phyloP scores from a whole-genome alignment of 2,113 vertebrate genomes.

The Eulacestoma nigropectus region DNA sequence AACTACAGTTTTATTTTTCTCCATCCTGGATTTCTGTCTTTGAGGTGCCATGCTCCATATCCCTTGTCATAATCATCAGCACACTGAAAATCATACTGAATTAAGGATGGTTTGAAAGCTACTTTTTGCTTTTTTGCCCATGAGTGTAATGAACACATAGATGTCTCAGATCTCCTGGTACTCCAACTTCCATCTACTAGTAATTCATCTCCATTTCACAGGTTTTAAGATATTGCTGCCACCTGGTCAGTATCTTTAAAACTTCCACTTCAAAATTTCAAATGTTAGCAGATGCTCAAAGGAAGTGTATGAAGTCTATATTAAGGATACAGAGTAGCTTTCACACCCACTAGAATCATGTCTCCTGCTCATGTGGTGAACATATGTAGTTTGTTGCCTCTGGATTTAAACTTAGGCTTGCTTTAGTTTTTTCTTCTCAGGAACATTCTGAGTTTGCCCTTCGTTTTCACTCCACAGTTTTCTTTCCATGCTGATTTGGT shows the following conservation, averaged over 20 bases:
- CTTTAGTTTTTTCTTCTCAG: background rate
- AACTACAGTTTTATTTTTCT: background rate
- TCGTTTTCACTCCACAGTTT: background rate
- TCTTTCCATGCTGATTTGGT: background rate
- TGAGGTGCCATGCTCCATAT: background rate
- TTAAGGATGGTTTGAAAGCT: background rate
- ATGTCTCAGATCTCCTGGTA: background rate
- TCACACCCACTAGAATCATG: background rate
- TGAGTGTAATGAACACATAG: background rate
- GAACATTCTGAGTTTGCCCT: background rate
- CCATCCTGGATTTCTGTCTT: background rate
- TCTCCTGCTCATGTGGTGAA: slow-evolving; percentile 33
- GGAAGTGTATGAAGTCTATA: background rate
- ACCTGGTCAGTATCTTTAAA: background rate
- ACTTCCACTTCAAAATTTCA: background rate
- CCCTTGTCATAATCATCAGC: background rate
- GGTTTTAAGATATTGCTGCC: background rate
- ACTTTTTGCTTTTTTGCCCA: background rate
- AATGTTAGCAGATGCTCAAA: slow-evolving; percentile 35
- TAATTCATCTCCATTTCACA: background rate
- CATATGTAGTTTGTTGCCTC: background rate
- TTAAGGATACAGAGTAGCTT: slow-evolving; percentile 2
- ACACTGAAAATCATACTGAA: background rate
- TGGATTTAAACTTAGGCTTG: background rate
- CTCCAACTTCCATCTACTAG: background rate